Evolutionary conservation across 64 coral and sea anemone genomes (phyloP).

Genomic region (Montipora cactus): DNA sequence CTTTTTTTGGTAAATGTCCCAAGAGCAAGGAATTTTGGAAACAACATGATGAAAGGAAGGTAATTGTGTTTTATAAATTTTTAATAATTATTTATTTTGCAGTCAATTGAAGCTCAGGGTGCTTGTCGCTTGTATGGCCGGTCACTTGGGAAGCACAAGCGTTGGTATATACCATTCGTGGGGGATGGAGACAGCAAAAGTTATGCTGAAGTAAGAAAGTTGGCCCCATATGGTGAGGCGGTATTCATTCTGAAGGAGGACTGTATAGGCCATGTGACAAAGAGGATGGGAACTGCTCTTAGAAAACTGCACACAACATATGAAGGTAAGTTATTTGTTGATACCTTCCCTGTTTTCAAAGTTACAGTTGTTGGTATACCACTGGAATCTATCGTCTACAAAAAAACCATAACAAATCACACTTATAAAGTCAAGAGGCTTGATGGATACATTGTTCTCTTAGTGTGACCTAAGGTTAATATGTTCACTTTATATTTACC

Average conservation of each 20-base stretch:
- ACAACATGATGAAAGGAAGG: too few species aligned
- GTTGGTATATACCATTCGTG: conserved; percentile 11
- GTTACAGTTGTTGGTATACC: too few species aligned
- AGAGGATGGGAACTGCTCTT: conserved; percentile 34
- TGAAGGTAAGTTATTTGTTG: conserved; percentile 5
- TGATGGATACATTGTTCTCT: too few species aligned
- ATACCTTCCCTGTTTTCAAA: neutral
- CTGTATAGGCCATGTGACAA: conserved; percentile 51
- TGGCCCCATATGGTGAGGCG: conserved; percentile 12
- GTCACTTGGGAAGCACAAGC: neutral
- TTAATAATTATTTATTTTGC: too few species aligned
- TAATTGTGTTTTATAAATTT: too few species aligned
- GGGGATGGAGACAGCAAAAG: conserved; percentile 53
- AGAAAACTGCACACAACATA: neutral
- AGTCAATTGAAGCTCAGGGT: neutral
- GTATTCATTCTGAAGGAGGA: conserved; percentile 48
- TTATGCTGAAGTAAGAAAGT: neutral
- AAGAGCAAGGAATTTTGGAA: too few species aligned
- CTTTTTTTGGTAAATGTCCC: too few species aligned
- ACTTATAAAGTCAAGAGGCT: too few species aligned
- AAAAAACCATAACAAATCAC: too few species aligned
- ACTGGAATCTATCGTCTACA: too few species aligned
- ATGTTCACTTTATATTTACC: too few species aligned
- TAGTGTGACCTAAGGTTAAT: too few species aligned
- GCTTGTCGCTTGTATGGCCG: neutral